Evolutionary conservation across 2,888 invertebrate species (phyloP), one percentile per base, ranked within the genome.

Genomic region (Glaucopsyche alexis): DNA sequence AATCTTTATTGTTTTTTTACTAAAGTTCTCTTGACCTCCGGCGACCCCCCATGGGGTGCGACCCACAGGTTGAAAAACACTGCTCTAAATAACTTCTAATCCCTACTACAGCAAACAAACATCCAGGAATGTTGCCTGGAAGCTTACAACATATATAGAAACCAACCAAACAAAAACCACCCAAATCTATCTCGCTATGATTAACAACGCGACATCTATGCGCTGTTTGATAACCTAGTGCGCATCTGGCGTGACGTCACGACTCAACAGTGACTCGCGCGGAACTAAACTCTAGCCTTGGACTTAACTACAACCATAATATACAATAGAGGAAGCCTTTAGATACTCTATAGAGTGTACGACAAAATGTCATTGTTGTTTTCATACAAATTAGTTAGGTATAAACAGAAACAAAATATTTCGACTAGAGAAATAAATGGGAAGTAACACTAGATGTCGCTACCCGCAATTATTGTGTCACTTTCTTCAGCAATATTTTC

Each of bases 251-350:
- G 82, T 88, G 82, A 88, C 89, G 91, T 91, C 87, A 88, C 60
- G 82, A 29, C 29, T 29, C 29, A 29, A 2, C 3, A 79, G 78
- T 83, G 85, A 83, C 82, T 80, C 83, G 87, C 85, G 87, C 87
- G 88, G 89, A 90, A 90, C 90, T 86, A 89, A 90, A 89, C 89
- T 87, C 85, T 87, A 87, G 87, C 91, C 92, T 91, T 93, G 92
- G 84, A 84, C 81, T 80, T 79, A 82, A 2, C 29, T 29, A 29
- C 29, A 29, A 29, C 29, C 4, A 29, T 83, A 86, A 86, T 83
- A 86, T 86, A 86, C 79, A 67, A 16, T 38, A 76, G 74, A 77
- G 76, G 69, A 45, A 47, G 75, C 74, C 74, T 69, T 75, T n/a
- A n/a, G n/a, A 69, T 72, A 64, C 47, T 47, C 1, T 9, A 29